Evolutionary conservation across 2,888 invertebrate genomes (phyloP).

Genomic region (Oxycera nigricornis): DNA sequence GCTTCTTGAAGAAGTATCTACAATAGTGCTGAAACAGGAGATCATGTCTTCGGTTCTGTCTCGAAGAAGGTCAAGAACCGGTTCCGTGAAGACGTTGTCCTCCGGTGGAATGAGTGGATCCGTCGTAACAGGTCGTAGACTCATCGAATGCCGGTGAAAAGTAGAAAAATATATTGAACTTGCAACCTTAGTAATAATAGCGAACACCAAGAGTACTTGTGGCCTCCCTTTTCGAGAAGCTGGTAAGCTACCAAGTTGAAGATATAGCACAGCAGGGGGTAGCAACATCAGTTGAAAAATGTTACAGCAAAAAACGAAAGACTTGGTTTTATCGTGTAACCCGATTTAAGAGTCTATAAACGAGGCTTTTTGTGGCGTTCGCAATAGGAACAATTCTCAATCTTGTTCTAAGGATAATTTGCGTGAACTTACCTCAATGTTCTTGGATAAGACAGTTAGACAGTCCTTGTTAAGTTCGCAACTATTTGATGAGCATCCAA

Average conservation of each 20-base stretch:
- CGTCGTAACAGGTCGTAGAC: not conserved
- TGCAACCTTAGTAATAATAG: not conserved
- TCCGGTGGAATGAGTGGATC: conserved; percentile 13
- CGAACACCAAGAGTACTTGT: not conserved
- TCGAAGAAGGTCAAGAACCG: conserved; percentile 26
- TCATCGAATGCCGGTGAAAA: not conserved
- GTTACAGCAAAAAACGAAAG: conserved; percentile 19
- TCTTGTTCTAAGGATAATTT: not conserved
- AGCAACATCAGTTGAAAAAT: not conserved
- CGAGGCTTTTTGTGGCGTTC: not conserved
- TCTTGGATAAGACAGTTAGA: no score
- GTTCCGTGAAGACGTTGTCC: not conserved
- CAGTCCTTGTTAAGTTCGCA: no score
- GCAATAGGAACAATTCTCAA: no score
- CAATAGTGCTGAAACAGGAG: not conserved
- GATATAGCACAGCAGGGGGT: not conserved
- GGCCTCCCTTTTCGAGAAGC: conserved; percentile 5
- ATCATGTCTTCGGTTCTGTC: not conserved
- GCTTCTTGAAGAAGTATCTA: no score
- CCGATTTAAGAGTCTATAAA: not conserved
- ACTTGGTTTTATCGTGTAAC: conserved; percentile 28
- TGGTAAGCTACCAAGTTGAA: not conserved
- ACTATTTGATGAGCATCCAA: no score
- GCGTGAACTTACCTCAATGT: no score
- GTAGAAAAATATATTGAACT: not conserved